Conservation (phyloP, 2,797 vertebrate genomes). For the Dicrostonyx torquatus region DNA sequence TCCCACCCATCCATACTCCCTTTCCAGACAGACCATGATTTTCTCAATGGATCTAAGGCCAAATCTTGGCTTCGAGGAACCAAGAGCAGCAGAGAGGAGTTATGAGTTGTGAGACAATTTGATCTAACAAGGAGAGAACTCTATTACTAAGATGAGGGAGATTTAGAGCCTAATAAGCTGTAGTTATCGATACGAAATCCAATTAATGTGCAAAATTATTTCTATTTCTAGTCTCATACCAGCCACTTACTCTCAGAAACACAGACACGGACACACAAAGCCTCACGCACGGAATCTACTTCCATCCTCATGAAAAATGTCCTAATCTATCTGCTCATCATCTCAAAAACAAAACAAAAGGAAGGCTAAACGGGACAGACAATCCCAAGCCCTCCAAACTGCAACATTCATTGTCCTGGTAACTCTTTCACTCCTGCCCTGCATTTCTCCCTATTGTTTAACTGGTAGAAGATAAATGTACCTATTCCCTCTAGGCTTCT, state of each 20-base stretch:
- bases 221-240: slow-evolving; percentile 41
- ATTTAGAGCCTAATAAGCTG: slow-evolving; percentile 66
- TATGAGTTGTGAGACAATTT: slow-evolving; percentile 41
- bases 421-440: slow-evolving; percentile 77
- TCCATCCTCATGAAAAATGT: slow-evolving; percentile 49
- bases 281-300: not conserved
- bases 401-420: slow-evolving; percentile 76
- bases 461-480: slow-evolving; percentile 82
- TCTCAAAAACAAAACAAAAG: slow-evolving; percentile 45
- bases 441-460: slow-evolving; percentile 82
- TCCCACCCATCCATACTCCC: not conserved
- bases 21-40: not conserved
- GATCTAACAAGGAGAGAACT: slow-evolving; percentile 54
- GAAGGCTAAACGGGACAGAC: slow-evolving; percentile 29
- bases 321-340: slow-evolving; percentile 69
- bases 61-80: slow-evolving; percentile 10
- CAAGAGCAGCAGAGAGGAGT: slow-evolving; percentile 34
- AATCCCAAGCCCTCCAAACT: slow-evolving; percentile 70
- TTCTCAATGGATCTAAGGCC: not conserved
- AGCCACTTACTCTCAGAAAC: not conserved
- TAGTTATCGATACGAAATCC: slow-evolving; percentile 68
- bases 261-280: not conserved
- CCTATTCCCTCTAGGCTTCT: slow-evolving; percentile 80
- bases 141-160: slow-evolving; percentile 58
- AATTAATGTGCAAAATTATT: slow-evolving; percentile 71